Conservation (phyloP, 2,888 invertebrate species). For the Leptothorax acervorum region DNA sequence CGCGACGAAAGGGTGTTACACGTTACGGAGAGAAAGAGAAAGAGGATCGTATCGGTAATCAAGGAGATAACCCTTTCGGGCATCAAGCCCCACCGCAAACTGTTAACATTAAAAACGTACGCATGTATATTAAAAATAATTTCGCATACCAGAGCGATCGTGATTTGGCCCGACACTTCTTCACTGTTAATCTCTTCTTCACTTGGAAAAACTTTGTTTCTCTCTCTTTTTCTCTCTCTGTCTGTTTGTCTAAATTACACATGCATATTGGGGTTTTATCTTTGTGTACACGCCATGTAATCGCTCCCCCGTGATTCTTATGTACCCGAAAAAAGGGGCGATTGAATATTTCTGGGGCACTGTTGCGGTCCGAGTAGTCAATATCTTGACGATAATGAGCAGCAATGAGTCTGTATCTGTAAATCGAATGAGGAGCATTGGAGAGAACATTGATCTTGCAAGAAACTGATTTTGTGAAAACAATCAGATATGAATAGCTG, state of each 20-base stretch:
- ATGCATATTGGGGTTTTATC: slow-evolving; percentile 3
- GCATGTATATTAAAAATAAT: slow-evolving; percentile 31
- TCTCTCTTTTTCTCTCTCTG: background rate
- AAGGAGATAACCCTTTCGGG: slow-evolving; percentile 79
- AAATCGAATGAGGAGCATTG: too few species aligned
- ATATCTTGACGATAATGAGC: background rate
- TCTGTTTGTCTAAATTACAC: background rate
- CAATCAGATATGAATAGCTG: background rate
- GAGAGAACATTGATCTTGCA: background rate
- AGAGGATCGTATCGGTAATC: slow-evolving; percentile 66
- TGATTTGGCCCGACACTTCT: background rate
- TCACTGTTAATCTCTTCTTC: background rate
- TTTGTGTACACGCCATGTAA: background rate
- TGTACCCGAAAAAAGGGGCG: background rate
- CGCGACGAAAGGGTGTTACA: slow-evolving; percentile 72
- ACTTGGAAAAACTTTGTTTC: background rate
- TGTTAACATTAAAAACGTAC: slow-evolving; percentile 31
- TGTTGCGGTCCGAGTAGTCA: background rate
- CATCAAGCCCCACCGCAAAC: slow-evolving; percentile 70
- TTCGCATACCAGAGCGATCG: slow-evolving; percentile 10
- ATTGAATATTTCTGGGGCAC: background rate
- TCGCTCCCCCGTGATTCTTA: background rate
- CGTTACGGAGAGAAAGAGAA: slow-evolving; percentile 30
- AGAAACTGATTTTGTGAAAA: background rate
- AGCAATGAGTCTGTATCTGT: background rate